Evolutionary conservation across 2,113 vertebrate species (phyloP).

Genomic region (Taxidea taxus): DNA sequence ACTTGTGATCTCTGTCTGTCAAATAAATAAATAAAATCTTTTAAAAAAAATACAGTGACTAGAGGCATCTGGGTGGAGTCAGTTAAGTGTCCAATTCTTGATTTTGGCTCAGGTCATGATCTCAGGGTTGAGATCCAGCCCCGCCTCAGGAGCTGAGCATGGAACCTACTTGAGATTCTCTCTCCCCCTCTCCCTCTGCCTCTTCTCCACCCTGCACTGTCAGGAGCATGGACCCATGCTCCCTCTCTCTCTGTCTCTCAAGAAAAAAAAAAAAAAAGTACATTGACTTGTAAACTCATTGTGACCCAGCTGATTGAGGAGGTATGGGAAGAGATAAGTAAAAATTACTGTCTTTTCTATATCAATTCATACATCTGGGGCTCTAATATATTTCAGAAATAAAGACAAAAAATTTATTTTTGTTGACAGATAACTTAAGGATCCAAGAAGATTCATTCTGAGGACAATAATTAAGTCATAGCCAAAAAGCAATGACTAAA

Average conservation of each 20-base stretch:
- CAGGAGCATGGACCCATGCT: too few species aligned
- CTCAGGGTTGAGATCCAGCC: background rate
- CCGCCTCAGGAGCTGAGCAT: background rate
- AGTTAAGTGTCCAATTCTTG: background rate
- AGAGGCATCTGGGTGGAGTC: background rate
- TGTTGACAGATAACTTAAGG: background rate
- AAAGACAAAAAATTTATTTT: constrained; percentile 9
- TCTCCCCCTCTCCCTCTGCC: background rate
- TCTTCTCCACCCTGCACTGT: too few species aligned
- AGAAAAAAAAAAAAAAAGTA: background rate
- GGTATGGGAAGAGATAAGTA: background rate
- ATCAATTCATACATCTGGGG: background rate
- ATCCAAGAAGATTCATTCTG: background rate
- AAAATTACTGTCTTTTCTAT: background rate
- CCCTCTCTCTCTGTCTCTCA: background rate
- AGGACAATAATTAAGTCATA: background rate
- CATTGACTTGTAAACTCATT: background rate
- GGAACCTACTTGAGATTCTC: background rate
- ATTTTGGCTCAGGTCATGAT: background rate
- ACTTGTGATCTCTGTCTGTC: too few species aligned
- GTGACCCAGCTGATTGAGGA: background rate
- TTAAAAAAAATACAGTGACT: background rate
- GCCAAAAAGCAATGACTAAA: background rate
- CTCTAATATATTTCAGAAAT: background rate
- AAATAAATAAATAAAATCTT: too few species aligned